Percentiles rank a stretch among this genome's conserved stretches.
These are phyloP conservation scores for Cyanoliseus patagonus DNA, from an alignment of 2,113 vertebrate genomes.

Conservation along the genomic window DNA sequence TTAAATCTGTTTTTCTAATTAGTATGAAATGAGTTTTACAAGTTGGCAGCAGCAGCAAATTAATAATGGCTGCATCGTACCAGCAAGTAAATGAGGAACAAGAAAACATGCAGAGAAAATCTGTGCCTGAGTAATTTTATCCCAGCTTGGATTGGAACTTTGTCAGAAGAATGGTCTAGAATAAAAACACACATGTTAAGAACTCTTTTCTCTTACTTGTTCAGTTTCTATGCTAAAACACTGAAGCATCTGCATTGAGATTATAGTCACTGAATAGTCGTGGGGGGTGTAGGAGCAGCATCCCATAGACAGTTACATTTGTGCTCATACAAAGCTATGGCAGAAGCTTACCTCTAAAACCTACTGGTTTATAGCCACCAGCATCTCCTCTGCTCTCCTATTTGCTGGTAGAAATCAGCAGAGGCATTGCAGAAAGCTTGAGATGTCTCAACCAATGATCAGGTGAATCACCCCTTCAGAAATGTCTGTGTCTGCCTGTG, in stretches of 20 bases:
- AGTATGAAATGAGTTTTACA: background rate
- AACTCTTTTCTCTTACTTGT: background rate
- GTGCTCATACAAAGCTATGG: background rate
- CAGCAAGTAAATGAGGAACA: constrained; percentile 31
- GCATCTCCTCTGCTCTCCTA: background rate
- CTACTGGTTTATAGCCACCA: background rate
- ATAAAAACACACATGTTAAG: background rate
- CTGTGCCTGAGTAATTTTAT: background rate
- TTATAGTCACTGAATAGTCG: background rate
- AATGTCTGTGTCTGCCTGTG: background rate
- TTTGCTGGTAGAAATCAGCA: background rate
- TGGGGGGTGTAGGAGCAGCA: background rate
- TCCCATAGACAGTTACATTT: background rate
- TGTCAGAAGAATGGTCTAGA: background rate
- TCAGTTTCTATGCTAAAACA: background rate
- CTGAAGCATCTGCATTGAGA: background rate
- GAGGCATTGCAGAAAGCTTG: background rate
- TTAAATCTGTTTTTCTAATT: constrained; percentile 37
- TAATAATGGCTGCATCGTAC: constrained; percentile 11
- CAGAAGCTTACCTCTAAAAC: background rate
- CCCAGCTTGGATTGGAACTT: background rate
- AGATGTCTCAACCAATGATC: background rate
- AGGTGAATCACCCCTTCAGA: background rate
- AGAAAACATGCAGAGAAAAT: background rate
- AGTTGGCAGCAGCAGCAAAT: background rate